Evolutionary conservation across 2,113 vertebrate species (phyloP).

Genomic region (Barnardius zonarius): DNA sequence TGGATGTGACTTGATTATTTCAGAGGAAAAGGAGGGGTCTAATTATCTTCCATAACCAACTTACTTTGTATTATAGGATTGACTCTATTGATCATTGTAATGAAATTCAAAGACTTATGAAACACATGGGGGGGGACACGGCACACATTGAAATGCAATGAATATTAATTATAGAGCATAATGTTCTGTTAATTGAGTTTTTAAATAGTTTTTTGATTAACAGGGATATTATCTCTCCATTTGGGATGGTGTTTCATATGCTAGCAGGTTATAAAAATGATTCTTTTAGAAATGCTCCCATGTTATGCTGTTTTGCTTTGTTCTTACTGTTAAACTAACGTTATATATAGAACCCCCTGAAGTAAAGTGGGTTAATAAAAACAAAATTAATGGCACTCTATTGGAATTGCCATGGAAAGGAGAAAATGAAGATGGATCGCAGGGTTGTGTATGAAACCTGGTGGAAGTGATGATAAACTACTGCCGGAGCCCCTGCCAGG

Average conservation of each 20-base stretch:
- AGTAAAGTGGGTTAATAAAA: constrained; percentile 53
- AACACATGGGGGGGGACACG: constrained; percentile 16
- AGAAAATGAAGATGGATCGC: constrained; percentile 71
- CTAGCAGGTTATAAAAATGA: constrained; percentile 64
- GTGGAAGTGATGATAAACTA: constrained; percentile 61
- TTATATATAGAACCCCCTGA: neutral
- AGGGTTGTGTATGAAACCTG: constrained; percentile 50
- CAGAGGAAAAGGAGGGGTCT: constrained; percentile 45
- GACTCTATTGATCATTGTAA: constrained; percentile 76
- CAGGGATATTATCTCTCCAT: constrained; percentile 73
- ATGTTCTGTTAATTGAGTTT: constrained; percentile 81
- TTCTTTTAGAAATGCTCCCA: constrained; percentile 20
- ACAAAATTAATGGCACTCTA: constrained; percentile 52
- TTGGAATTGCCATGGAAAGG: constrained; percentile 40
- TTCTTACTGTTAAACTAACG: constrained; percentile 5
- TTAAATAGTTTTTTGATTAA: constrained; percentile 82
- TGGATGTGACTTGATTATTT: constrained; percentile 74
- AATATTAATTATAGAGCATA: constrained; percentile 81
- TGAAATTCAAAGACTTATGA: constrained; percentile 72
- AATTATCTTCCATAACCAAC: constrained; percentile 66
- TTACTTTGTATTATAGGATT: constrained; percentile 69
- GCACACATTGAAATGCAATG: constrained; percentile 70
- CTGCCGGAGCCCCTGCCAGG: constrained; percentile 3
- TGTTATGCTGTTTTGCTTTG: constrained; percentile 34
- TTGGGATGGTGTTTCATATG: constrained; percentile 60